Conservation (phyloP, 2,888 invertebrate genomes). For the Ophion slaviceki region DNA sequence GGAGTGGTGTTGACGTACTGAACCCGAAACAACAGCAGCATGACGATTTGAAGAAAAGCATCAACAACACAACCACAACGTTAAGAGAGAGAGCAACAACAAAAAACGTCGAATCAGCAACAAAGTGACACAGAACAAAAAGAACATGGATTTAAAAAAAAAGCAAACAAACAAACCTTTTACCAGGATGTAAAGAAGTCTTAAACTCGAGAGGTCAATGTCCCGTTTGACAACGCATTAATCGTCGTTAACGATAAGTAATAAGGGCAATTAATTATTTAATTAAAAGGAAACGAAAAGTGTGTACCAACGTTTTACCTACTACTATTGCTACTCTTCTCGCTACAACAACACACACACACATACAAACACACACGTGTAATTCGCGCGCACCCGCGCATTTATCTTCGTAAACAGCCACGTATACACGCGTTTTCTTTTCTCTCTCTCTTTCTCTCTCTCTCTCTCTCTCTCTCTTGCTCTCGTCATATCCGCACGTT, state of each 20-base stretch:
- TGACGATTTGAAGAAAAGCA: constrained; percentile 83
- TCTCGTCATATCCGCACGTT: constrained; percentile 15
- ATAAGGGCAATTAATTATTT: constrained; percentile 83
- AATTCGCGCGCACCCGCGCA: constrained; percentile 64
- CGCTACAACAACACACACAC: background rate
- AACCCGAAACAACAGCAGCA: constrained; percentile 85
- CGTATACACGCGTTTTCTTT: constrained; percentile 39
- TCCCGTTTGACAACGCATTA: constrained; percentile 82
- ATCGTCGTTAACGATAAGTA: constrained; percentile 83
- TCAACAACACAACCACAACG: constrained; percentile 81
- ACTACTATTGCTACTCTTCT: constrained; percentile 57
- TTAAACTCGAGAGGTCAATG: constrained; percentile 78
- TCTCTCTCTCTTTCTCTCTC: constrained; percentile 38
- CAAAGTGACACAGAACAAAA: constrained; percentile 82
- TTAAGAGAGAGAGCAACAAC: constrained; percentile 84
- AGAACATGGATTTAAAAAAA: constrained; percentile 56
- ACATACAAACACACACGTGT: constrained; percentile 52
- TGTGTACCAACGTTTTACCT: constrained; percentile 76
- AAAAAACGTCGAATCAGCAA: constrained; percentile 86
- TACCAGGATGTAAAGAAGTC: constrained; percentile 83
- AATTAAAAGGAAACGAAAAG: constrained; percentile 77
- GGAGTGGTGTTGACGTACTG: constrained; percentile 87
- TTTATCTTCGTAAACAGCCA: constrained; percentile 58
- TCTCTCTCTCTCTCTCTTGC: constrained; percentile 16
- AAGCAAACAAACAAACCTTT: constrained; percentile 76